Evolutionary conservation across 2,888 invertebrate species (phyloP), one percentile per base, ranked within the genome.

Genomic region (Chaitophorus viminalis): DNA sequence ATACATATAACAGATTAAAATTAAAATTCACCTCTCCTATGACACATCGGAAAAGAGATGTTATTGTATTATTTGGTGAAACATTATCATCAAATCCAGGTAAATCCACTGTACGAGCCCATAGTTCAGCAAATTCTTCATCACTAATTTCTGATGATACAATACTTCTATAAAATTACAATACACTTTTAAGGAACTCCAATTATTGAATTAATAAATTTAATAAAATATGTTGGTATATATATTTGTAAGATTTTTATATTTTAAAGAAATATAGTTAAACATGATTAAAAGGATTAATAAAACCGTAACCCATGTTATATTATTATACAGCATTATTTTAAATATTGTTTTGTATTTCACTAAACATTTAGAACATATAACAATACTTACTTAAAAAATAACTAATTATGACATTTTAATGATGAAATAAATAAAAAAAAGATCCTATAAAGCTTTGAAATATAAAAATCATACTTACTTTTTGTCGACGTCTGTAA

Each of bases 51-150:
- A 95, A 92, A 87, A 96, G 92, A 68, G 94, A 93, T 82, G 94
- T 94, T 88, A 96, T 95, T 82, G 93, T 94, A 91, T 96, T 96
- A 91, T 94, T 94, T 0, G 95, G 95, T 0, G 96, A 96, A 54
- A 95, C 94, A 91, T 95, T 96, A 91, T 96, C 96, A 90, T 96
- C 96, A 89, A 96, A 95, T 3, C 96, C 95, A 3, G 96, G 95
- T 70, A 96, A 92, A 91, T 96, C 95, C 0, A 96, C 94, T 14
- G 94, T 94, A 89, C 95, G 92, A 0, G 95, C 95, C 93, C 95
- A 95, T 81, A 94, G 93, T 90, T 96, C 96, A 90, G 93, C 92
- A 75, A 87, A 81, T 89, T 95, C 95, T 89, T 95, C 95, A 90
- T 95, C 95, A 79, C 95, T 95, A 88, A 94, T 93, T 89, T 95